These are phyloP conservation scores for Epiblema foenella DNA, from an alignment of 2,888 invertebrate species.

Conservation along the genomic window DNA sequence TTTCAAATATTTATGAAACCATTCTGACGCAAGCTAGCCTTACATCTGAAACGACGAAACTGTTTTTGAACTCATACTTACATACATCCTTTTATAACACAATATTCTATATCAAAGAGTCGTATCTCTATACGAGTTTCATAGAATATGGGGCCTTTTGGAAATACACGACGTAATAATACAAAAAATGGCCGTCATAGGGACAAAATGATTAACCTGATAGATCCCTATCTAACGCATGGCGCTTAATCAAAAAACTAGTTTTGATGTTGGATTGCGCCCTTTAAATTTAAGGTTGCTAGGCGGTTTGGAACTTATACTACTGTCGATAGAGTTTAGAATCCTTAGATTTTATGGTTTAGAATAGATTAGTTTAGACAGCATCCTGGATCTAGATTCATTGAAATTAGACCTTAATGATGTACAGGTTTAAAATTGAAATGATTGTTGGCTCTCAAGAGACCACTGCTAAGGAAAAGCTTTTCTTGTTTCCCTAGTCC, in stretches of 20 bases:
- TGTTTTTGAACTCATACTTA: neutral
- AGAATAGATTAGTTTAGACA: neutral
- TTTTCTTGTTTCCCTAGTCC: neutral
- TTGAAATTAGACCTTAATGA: neutral
- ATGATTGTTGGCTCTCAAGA: neutral
- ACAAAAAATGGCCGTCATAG: slow-evolving; percentile 42
- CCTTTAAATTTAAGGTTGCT: neutral
- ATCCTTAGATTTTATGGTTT: too few relatives aligned
- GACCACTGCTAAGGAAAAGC: neutral
- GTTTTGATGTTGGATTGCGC: slow-evolving; percentile 20
- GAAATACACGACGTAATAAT: slow-evolving; percentile 25
- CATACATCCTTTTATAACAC: slow-evolving; percentile 37
- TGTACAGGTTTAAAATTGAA: neutral
- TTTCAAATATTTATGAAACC: slow-evolving; percentile 29
- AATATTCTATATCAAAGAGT: slow-evolving; percentile 25
- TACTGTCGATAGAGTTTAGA: neutral
- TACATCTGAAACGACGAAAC: slow-evolving; percentile 1
- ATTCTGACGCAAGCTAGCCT: neutral
- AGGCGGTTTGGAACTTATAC: neutral
- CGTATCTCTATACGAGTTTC: neutral
- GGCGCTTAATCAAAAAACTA: slow-evolving; percentile 31
- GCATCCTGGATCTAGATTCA: neutral
- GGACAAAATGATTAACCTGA: slow-evolving; percentile 44
- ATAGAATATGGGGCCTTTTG: neutral
- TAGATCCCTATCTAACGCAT: slow-evolving; percentile 51